phyloP scores from a whole-genome alignment of 2,888 invertebrate species.

The Strigamia transsilvanica region DNA sequence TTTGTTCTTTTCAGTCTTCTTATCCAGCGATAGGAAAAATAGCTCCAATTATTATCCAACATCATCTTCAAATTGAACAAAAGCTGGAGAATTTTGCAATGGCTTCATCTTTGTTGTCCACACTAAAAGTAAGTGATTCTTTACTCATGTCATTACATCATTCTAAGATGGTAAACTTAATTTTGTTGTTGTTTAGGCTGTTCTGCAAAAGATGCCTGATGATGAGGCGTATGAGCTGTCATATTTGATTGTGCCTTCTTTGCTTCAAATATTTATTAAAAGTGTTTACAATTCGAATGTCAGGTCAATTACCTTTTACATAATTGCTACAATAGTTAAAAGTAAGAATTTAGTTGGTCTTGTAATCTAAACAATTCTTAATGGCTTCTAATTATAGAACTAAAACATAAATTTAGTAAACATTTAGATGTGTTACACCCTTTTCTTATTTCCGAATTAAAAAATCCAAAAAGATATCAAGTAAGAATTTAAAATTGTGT shows the following conservation, averaged over 20 bases:
- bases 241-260: background rate
- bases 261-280: conserved; percentile 10
- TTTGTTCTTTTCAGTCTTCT: background rate
- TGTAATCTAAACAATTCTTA: too few relatives aligned
- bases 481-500: background rate
- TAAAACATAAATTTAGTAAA: background rate
- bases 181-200: background rate
- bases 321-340: conserved; percentile 24
- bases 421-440: background rate
- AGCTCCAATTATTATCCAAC: background rate
- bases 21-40: background rate
- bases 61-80: background rate
- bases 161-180: too few relatives aligned
- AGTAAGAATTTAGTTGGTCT: background rate
- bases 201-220: background rate
- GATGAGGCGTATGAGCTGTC: background rate
- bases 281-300: background rate
- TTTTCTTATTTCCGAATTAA: background rate
- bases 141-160: background rate
- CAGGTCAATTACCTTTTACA: background rate
- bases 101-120: background rate
- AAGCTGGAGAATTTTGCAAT: background rate
- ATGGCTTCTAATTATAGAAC: background rate
- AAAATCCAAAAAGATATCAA: conserved; percentile 7
- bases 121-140: background rate